Base-by-base conservation (phyloP, 2,797 vertebrate genomes). In the Morelia viridis region DNA sequence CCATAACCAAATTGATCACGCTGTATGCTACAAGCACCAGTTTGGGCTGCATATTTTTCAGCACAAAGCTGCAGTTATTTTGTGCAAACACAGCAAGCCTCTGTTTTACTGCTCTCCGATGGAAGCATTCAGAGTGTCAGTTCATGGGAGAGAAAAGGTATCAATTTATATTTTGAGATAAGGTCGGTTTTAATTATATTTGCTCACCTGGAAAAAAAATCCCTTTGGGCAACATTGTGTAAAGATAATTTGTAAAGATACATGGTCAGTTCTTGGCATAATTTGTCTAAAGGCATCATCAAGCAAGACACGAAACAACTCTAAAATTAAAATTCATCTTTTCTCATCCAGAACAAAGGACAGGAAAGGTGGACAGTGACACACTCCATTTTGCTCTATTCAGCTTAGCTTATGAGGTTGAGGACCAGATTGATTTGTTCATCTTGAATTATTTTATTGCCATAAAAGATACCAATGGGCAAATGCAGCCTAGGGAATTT, bases 51-150 rank as follows among this genome's bases (percentile, higher is more conserved):
- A 93, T 95, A 85, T 95, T 95, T 97, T 96, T 96, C 95, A 96
- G 94, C 96, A 91, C 91, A 92, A 90, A 91, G 93, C 93, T 94
- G 95, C 95, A 95, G 93, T 96, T 96, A 96, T 95, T 97, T 97
- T 97, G 94, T 96, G 96, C 95, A 96, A 94, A 95, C 96, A 95
- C 96, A 95, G 96, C 96, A 97, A 95, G 93, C 94, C 94, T 89
- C 92, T 92, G 91, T 91, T 95, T 96, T 95, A 95, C 94, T 89
- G 24, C 92, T 96, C 95, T 96, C 94, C 85, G 62, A 96, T 94
- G 95, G 94, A 96, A 94, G 71, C 58, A 85, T 90, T 96, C 93
- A 89, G 85, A 93, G 91, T 93, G 92, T 94, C 0, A 0, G 89
- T 85, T 93, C 94, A 89, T 65, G n/a, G 91, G 93, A 94, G 95